These are phyloP conservation scores for Saturnia pavonia DNA, from an alignment of 2,888 invertebrate species.

Conservation along the genomic window DNA sequence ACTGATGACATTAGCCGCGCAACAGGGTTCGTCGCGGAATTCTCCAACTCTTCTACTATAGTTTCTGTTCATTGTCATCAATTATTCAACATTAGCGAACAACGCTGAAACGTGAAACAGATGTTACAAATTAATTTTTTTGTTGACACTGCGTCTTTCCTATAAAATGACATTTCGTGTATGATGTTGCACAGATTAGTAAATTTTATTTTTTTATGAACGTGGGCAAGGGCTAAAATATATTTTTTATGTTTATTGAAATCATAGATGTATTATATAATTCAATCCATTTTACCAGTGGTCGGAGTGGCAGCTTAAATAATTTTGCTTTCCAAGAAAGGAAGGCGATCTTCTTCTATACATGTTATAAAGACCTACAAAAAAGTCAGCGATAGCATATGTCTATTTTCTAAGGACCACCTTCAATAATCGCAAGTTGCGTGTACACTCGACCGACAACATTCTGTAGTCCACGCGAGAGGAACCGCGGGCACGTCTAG, in stretches of 20 bases:
- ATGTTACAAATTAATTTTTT: constrained; percentile 46
- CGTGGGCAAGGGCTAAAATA: background rate
- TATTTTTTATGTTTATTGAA: background rate
- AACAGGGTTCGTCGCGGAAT: constrained; percentile 76
- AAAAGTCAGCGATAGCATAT: no score
- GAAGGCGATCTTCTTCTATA: no score
- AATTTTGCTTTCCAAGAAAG: no score
- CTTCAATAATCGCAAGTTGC: no score
- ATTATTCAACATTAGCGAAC: constrained; percentile 66
- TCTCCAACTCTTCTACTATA: constrained; percentile 67
- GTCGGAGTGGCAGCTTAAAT: no score
- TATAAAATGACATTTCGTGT: constrained; percentile 1
- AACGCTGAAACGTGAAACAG: constrained; percentile 65
- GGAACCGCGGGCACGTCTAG: no score
- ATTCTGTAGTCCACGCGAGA: no score
- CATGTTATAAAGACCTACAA: no score
- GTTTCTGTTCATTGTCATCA: constrained; percentile 74
- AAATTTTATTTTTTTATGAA: background rate
- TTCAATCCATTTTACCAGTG: no score
- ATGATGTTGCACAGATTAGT: background rate
- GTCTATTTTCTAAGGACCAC: no score
- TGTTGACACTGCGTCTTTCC: background rate
- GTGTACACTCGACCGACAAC: no score
- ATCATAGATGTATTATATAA: background rate
- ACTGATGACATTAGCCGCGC: constrained; percentile 77